Base-by-base conservation (phyloP, 2,113 vertebrate species). In the Sakesphorus luctuosus region DNA sequence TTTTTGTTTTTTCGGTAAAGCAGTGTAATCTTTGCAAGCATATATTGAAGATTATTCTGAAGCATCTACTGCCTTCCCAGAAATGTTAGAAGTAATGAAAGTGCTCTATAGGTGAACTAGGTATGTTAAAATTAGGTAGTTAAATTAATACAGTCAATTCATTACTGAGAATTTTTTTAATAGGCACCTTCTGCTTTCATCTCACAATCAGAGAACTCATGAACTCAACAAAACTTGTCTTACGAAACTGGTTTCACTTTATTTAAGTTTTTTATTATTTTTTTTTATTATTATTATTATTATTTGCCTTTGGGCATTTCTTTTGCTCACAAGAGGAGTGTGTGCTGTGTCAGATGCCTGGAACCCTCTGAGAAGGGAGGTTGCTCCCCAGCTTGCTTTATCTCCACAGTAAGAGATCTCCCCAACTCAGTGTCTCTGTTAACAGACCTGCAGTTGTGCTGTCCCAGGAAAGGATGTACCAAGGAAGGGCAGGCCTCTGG, bases 61-160 rank as follows among this genome's bases (percentile, higher is more conserved):
- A 97, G 97, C 97, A 97, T 98, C 98, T 98, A 96, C 95, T 98
- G 97, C 97, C 95, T 98, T 98, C 96, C 97, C 97, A 97, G 98
- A 98, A 98, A 97, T 88, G 94, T 98, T 98, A 97, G 96, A 89
- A 91, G 80, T 94, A 97, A 97, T 94, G 95, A 87, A 97, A 97
- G 96, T 98, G 97, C 96, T 97, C 93, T 98, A 79, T 98, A 97
- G 95, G 94, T 97, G 97, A 97, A 96, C 94, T 98, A 98, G 97
- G 84, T 96, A 97, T 97, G 97, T 95, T 95, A 93, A 80, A 96
- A 95, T 90, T 94, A 97, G 89, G 50, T 95, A 94, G 90, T 73
- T 96, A 89, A 96, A 96, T 97, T 97, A 97, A 97, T 94, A 92
- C 97, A 94, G 96, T 78, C 96, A 95, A 52, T 97, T 96, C 78